A percentile compares a stretch with the other conserved stretches of the same genome.
Evolutionary conservation across 2,797 vertebrate species (phyloP).

Genomic region (Pseudochirops corinnae): DNA sequence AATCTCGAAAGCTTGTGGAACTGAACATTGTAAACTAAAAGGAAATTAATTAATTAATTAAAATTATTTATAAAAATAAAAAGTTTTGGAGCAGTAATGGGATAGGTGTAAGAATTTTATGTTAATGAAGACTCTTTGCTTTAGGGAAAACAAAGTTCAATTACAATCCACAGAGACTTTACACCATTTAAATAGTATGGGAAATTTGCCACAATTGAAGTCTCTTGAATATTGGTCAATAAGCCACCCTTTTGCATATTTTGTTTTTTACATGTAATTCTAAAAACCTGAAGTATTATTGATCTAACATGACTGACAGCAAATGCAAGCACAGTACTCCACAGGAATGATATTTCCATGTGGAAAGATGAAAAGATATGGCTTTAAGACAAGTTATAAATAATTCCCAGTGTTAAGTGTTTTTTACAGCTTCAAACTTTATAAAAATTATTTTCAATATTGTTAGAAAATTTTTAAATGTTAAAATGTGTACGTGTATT

Average conservation of each 20-base stretch:
- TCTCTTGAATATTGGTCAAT: conserved; percentile 42
- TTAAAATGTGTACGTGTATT: background rate
- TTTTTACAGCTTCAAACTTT: background rate
- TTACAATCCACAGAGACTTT: conserved; percentile 24
- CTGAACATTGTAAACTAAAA: too few relatives aligned
- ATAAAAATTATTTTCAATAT: background rate
- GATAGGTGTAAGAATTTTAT: conserved; percentile 9
- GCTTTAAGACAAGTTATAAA: conserved; percentile 35
- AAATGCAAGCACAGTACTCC: conserved; percentile 20
- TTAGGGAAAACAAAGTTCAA: conserved; percentile 1
- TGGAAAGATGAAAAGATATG: background rate
- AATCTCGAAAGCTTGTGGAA: too few relatives aligned
- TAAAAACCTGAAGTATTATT: conserved; percentile 41
- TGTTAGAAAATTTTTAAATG: background rate
- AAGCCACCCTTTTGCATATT: conserved; percentile 43
- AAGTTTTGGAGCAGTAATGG: conserved; percentile 22
- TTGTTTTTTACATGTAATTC: conserved; percentile 1
- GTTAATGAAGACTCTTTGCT: background rate
- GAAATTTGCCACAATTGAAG: conserved; percentile 63
- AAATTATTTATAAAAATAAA: background rate
- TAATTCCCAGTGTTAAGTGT: background rate
- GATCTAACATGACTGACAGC: conserved; percentile 35
- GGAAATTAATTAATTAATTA: too few relatives aligned
- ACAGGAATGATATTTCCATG: background rate
- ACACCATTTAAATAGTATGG: conserved; percentile 9